Percentiles rank a stretch among this genome's conserved stretches.
phyloP scores from a whole-genome alignment of 2,888 invertebrate species.

The Xylota segnis region DNA sequence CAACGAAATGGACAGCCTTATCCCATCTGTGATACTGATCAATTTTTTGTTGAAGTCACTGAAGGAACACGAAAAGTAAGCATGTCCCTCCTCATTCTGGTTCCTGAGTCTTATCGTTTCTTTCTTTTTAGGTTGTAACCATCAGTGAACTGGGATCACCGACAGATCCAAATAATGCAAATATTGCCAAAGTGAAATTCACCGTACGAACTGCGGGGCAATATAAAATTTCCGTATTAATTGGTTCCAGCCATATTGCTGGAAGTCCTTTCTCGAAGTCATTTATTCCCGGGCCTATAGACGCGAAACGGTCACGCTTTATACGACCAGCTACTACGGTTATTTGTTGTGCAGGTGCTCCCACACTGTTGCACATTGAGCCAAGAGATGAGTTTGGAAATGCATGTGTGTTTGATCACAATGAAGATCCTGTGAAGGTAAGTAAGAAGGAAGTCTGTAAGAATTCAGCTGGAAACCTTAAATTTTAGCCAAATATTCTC shows the following conservation, averaged over 20 bases:
- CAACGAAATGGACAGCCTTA: slow-evolving; percentile 97
- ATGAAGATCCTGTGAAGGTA: slow-evolving; percentile 87
- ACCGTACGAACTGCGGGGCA: slow-evolving; percentile 96
- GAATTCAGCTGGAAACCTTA: too few species aligned
- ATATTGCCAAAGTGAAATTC: slow-evolving; percentile 95
- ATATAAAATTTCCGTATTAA: slow-evolving; percentile 93
- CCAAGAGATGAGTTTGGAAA: slow-evolving; percentile 97
- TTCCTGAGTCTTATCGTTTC: neutral
- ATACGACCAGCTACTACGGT: slow-evolving; percentile 93
- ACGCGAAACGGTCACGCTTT: slow-evolving; percentile 93
- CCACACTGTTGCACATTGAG: slow-evolving; percentile 92
- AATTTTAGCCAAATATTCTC: too few species aligned
- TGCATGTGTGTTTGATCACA: slow-evolving; percentile 88
- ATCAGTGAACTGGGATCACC: slow-evolving; percentile 95
- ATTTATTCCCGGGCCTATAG: slow-evolving; percentile 93
- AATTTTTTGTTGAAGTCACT: slow-evolving; percentile 93
- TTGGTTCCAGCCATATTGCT: slow-evolving; percentile 91
- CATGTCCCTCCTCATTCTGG: neutral
- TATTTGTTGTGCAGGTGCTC: slow-evolving; percentile 91
- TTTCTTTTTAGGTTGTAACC: slow-evolving; percentile 88
- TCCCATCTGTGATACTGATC: slow-evolving; percentile 97
- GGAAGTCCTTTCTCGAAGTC: slow-evolving; percentile 94
- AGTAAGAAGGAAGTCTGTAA: slow-evolving; percentile 3
- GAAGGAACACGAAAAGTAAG: slow-evolving; percentile 92
- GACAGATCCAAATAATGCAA: slow-evolving; percentile 92